Conservation (phyloP, 2,113 vertebrate species). For the Passer montanus region DNA sequence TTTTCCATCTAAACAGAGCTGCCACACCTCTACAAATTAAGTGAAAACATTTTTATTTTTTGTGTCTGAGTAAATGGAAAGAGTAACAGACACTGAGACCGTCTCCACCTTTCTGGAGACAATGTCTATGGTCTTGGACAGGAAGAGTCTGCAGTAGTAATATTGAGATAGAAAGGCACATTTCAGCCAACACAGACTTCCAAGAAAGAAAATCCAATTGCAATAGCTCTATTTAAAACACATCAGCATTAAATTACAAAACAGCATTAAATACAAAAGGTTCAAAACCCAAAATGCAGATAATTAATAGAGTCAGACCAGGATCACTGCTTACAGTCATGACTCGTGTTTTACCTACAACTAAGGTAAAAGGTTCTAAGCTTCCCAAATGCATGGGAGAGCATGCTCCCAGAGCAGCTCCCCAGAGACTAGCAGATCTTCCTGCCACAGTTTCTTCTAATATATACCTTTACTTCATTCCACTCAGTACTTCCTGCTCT, state of each 20-base stretch:
- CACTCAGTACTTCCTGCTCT: background rate
- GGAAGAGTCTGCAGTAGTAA: background rate
- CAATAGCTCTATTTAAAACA: background rate
- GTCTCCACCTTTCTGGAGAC: background rate
- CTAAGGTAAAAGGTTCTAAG: background rate
- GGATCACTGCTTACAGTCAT: background rate
- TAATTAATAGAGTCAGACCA: background rate
- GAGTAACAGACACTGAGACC: background rate
- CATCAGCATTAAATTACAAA: background rate
- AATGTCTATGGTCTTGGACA: fast-evolving
- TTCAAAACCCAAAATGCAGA: background rate
- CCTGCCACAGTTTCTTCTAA: background rate
- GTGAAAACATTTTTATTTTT: background rate
- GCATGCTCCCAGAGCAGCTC: background rate
- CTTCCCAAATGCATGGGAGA: background rate
- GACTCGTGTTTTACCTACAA: background rate
- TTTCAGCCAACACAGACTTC: background rate
- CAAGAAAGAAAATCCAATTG: background rate
- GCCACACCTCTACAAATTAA: background rate
- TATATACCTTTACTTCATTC: background rate
- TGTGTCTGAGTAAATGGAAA: background rate
- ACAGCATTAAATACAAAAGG: background rate
- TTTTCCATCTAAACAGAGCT: background rate
- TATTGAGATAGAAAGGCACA: background rate
- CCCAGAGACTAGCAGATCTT: background rate